Evolutionary conservation across 2,888 invertebrate species (phyloP), one percentile per base, ranked within the genome.

Genomic region (Prosopocoilus inquinatus): DNA sequence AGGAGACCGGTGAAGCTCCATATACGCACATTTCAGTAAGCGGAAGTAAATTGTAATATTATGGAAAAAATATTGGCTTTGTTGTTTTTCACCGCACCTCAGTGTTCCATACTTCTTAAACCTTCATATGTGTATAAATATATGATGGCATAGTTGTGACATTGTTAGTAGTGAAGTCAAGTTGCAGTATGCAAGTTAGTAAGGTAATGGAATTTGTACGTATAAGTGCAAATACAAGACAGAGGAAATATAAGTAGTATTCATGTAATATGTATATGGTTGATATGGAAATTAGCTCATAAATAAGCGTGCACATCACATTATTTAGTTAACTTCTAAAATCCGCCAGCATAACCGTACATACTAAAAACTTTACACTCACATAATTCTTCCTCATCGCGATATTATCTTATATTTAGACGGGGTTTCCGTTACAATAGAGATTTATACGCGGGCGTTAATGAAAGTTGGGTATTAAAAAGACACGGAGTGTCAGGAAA

Each of bases 381-480:
- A 68, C 72, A 70, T 71, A 71, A 71, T 70, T 73, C 70, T 70
- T 67, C 61, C 58, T 57, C 59, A 58, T 59, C 59, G 64, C 64
- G 72, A 75, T 73, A 71, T 73, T 73, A 73, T 73, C 72, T 69
- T 68, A 71, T 72, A 74, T 73, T 73, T 73, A 72, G 71, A 70
- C 64, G 70, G 65, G 41, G 41, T 63, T 65, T 67, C 70, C 68
- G 68, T 70, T 68, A 74, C 72, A 74, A 75, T 75, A 72, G 72
- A 75, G 76, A 77, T 77, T 77, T 76, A 76, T 75, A 70, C 65
- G 66, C 66, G 64, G 65, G 69, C 72, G 69, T 70, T 76, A 77
- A 76, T 76, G 75, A 77, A 75, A 75, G 74, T 70, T 69, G 65
- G 70, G 71, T 71, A 74, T 75, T 75, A 75, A 75, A 76, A 75